Conservation (phyloP, 2,113 vertebrate genomes). For the Pluvialis apricaria region DNA sequence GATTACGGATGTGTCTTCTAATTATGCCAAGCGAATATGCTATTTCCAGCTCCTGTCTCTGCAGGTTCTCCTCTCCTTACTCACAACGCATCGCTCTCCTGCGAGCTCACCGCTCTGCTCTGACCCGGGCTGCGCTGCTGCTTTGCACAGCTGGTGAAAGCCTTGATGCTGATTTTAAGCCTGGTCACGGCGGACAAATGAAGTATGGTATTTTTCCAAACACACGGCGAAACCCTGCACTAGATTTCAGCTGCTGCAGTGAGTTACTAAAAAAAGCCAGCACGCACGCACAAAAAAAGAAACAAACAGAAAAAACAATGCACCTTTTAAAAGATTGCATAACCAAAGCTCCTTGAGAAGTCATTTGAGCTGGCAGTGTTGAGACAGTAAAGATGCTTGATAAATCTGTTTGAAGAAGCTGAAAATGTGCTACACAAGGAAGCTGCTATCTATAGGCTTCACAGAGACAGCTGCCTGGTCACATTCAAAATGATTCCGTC, state of each 20-base stretch:
- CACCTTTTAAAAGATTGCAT: slow-evolving; percentile 43
- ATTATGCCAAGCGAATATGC: not conserved
- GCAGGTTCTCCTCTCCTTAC: not conserved
- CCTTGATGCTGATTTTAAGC: slow-evolving; percentile 38
- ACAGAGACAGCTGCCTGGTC: slow-evolving; percentile 46
- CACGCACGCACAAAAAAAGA: not conserved
- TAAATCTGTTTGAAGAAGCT: slow-evolving; percentile 59
- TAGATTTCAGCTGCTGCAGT: slow-evolving; percentile 42
- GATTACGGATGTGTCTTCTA: not conserved
- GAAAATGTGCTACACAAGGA: slow-evolving; percentile 50
- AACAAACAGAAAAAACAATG: slow-evolving; percentile 17
- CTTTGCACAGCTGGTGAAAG: slow-evolving; percentile 21
- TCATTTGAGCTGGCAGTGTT: slow-evolving; percentile 57
- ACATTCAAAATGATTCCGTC: slow-evolving; percentile 17
- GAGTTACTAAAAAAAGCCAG: slow-evolving; percentile 17
- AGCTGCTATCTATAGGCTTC: slow-evolving; percentile 59
- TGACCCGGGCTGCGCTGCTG: not conserved
- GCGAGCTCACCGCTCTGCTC: not conserved
- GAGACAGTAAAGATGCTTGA: slow-evolving; percentile 53
- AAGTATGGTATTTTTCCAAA: not conserved
- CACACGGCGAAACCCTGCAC: slow-evolving; percentile 4
- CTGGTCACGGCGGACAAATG: not conserved
- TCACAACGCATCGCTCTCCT: not conserved
- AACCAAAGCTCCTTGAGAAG: slow-evolving; percentile 56
- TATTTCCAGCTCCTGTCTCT: slow-evolving; percentile 4